Evolutionary conservation across 2,888 invertebrate genomes (phyloP), one percentile per base, ranked within the genome.

Genomic region (Anticlea derivata): DNA sequence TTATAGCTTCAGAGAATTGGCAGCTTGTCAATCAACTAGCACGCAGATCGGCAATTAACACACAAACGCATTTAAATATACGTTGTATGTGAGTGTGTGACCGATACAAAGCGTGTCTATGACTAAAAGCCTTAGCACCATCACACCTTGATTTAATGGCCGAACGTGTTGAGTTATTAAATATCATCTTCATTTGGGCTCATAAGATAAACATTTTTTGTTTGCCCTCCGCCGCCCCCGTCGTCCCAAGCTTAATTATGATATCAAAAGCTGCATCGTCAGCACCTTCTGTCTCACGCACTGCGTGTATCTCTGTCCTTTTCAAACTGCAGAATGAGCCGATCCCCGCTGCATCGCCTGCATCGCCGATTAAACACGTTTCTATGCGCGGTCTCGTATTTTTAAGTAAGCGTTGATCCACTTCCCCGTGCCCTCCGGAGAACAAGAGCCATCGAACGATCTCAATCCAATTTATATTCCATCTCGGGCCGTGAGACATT

Each of bases 351-450:
- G 79, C 81, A 83, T 81, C 82, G 71, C 72, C 69, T 66, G 69
- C 73, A 75, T 73, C 70, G 79, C 67, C 80, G 77, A 89, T 90
- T 90, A 89, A 84, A 84, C 90, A 90, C 88, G 90, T 86, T 86
- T 76, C 82, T 90, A 90, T 90, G 90, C 90, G 73, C 66, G 69
- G 83, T 68, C 85, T 84, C 89, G 90, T 86, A 85, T 80, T 80
- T 83, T 83, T 78, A 70, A 77, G 73, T 68, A 68, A 66, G 54
- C 60, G 52, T 66, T 63, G 68, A 35, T 45, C 56, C 39, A 55
- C 56, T 64, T 59, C 59, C 54, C 46, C 56, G 54, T 61, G 56
- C 66, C 61, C 55, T 55, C 50, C 52, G 34, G 58, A 55, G 50
- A 57, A 59, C 51, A 55, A 67, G 58, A 64, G 63, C 63, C 71